These are phyloP conservation scores for Neodon shergylaensis DNA, from an alignment of 2,113 vertebrate species.

Conservation along the genomic window DNA sequence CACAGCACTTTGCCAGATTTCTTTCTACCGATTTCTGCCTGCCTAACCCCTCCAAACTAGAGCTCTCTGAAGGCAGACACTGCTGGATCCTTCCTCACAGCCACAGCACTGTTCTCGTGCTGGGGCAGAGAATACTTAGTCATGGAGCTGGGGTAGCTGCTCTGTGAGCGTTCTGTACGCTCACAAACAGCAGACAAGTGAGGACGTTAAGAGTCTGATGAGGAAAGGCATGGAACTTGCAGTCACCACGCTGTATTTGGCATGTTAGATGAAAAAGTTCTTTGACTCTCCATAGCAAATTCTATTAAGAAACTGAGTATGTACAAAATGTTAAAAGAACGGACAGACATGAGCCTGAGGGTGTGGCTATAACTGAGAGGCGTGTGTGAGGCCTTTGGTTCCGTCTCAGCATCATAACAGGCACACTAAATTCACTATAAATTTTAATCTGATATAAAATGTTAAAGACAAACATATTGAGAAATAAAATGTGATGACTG, in stretches of 20 bases:
- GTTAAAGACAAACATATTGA: conserved; percentile 43
- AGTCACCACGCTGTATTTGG: neutral
- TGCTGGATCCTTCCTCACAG: neutral
- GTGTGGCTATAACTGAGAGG: neutral
- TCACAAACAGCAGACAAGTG: neutral
- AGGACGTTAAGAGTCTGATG: neutral
- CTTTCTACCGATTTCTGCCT: neutral
- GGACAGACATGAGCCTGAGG: neutral
- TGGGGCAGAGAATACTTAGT: neutral
- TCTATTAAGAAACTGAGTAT: conserved; percentile 3
- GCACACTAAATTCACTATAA: conserved; percentile 52
- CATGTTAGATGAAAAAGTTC: neutral
- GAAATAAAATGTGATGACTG: conserved; percentile 57
- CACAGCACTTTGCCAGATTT: neutral
- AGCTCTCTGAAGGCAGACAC: neutral
- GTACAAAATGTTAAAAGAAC: conserved; percentile 9
- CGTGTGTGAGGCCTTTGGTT: neutral
- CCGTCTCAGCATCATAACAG: neutral
- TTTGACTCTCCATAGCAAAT: neutral
- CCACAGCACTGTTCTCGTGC: neutral
- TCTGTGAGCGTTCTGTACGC: too few species aligned
- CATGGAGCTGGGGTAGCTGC: neutral
- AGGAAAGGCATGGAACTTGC: neutral
- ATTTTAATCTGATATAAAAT: conserved; percentile 76
- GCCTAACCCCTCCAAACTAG: neutral